A percentile compares a stretch with the other conserved stretches of the same genome.
These are phyloP conservation scores for Theretra japonica DNA, from an alignment of 2,888 invertebrate species.

Conservation along the genomic window DNA sequence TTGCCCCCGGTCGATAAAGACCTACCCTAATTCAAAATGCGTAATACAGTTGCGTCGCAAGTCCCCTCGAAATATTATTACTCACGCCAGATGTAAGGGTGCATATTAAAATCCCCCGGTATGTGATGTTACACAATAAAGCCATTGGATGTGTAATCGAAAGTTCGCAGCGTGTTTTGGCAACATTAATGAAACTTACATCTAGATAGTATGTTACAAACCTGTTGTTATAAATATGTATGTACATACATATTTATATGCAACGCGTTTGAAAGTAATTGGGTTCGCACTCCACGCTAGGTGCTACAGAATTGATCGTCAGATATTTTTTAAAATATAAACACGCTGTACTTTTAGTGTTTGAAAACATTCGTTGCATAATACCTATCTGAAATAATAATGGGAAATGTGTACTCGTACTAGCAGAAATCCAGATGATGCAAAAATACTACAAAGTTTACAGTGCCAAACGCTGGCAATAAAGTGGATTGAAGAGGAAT, in stretches of 20 bases:
- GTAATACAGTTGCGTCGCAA: neutral
- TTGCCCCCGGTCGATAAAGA: neutral
- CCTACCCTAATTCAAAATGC: neutral
- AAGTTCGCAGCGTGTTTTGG: conserved; percentile 7
- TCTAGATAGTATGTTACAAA: conserved; percentile 7
- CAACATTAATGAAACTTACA: neutral
- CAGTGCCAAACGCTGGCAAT: neutral
- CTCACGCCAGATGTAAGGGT: neutral
- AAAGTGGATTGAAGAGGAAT: neutral
- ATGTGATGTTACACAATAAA: neutral
- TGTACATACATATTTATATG: neutral
- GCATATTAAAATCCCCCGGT: neutral
- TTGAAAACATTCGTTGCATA: conserved; percentile 6
- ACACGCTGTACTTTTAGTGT: neutral
- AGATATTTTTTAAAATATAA: neutral
- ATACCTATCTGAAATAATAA: neutral
- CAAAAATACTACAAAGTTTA: neutral
- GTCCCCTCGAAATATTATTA: neutral
- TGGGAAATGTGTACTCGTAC: neutral
- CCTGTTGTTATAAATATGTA: conserved; percentile 1
- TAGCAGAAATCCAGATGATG: neutral
- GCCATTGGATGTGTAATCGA: neutral
- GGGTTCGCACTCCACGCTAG: neutral
- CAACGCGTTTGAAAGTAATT: neutral
- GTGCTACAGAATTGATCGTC: neutral